Percentiles rank a stretch among this genome's conserved stretches.
Evolutionary conservation across 1,140 invertebrate genomes (phyloP).

Genomic region (Melanaphis sacchari): DNA sequence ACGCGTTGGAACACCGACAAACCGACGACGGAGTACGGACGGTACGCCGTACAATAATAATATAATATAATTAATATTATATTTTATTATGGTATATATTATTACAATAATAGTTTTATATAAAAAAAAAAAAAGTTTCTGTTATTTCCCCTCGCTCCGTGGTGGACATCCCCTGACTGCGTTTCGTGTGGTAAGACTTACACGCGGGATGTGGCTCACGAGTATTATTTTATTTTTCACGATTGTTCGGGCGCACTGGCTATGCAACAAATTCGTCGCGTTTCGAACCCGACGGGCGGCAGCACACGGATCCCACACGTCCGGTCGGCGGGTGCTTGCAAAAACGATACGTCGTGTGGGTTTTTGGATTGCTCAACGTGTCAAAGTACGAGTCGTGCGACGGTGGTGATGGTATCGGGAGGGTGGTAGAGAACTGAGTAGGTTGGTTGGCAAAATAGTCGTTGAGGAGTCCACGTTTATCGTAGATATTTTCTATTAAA

Average conservation of each 20-base stretch:
- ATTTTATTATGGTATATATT: background rate
- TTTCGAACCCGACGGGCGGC: background rate
- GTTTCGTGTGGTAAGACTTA: background rate
- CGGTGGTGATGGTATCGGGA: background rate
- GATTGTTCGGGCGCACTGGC: constrained; percentile 22
- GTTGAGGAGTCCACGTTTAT: too few relatives aligned
- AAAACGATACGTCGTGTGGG: background rate
- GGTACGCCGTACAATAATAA: background rate
- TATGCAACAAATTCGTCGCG: constrained; percentile 51
- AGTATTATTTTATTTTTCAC: background rate
- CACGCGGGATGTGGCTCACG: background rate
- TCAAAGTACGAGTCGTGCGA: background rate
- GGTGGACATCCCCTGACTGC: background rate
- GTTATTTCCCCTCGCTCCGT: background rate
- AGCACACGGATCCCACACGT: background rate
- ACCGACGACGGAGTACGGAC: background rate
- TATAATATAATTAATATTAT: background rate
- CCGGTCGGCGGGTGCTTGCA: background rate
- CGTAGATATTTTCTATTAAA: background rate
- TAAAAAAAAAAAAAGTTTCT: constrained; percentile 10
- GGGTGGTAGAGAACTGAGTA: background rate
- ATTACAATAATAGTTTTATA: background rate
- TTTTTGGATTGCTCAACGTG: background rate
- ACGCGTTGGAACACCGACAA: constrained; percentile 56
- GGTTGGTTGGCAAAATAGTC: background rate